phyloP scores from a whole-genome alignment of 1,140 invertebrate genomes.

The Lineus longissimus region DNA sequence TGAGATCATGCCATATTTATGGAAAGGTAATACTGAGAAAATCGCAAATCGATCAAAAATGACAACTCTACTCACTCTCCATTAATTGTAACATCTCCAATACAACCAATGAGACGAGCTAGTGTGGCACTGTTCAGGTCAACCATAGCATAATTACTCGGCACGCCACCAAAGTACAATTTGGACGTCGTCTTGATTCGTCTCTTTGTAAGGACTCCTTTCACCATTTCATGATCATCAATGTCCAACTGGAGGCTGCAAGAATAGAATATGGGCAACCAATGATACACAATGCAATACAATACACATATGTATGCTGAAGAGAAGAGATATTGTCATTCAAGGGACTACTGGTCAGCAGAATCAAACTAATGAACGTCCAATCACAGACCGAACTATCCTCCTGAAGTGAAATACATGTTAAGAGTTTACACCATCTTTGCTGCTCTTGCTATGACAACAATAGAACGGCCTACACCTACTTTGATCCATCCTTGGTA shows the following conservation, averaged over 20 bases:
- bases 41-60: too few species aligned
- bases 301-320: too few species aligned
- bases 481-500: constrained; percentile 57
- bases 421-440: too few species aligned
- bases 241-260: constrained; percentile 69
- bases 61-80: constrained; percentile 57
- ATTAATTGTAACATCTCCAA: constrained; percentile 82
- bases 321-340: too few species aligned
- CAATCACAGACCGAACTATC: too few species aligned
- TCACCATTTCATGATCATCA: constrained; percentile 66
- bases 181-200: constrained; percentile 38
- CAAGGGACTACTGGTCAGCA: too few species aligned
- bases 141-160: constrained; percentile 58
- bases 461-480: too few species aligned
- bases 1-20: too few species aligned
- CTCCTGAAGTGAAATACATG: too few species aligned
- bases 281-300: too few species aligned
- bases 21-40: background rate
- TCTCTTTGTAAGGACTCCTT: constrained; percentile 47
- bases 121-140: constrained; percentile 40
- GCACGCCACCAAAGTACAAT: constrained; percentile 82
- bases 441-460: too few species aligned
- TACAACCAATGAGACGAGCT: constrained; percentile 71
- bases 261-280: constrained; percentile 20
- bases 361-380: too few species aligned